Evolutionary conservation across 53 echinoderm and acorn worm species (phyloP), one percentile per base, ranked within the genome.

Genomic region (Holothuria scabra): DNA sequence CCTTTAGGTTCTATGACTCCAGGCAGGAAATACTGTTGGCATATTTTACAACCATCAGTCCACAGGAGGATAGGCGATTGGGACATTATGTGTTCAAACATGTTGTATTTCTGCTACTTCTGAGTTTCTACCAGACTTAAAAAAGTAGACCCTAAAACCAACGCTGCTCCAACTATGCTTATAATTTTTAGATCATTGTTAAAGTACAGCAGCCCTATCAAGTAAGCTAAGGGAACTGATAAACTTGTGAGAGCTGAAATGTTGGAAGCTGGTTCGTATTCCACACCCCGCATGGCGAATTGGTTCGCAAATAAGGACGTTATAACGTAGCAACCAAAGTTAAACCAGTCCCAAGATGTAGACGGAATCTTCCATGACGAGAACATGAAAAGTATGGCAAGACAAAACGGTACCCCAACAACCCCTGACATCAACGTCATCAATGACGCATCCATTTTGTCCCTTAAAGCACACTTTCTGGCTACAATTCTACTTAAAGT

Each of bases 261-360:
- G 29, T 76, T 76, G 12, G 19, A 46, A 13, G 76, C 76, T 1
- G 76, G n/a, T 28, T 76, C 76, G 52, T 76, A 22, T 22, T 76
- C 46, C n/a, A 76, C 44, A 25, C 76, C 76, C 23, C 21, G 9
- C 76, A 76, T 76, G 28, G 56, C 76, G n/a, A 49, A 56, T 24
- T 76, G 76, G 26, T 76, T 76, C 18, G 56, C 49, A 55, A 46
- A 16, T 23, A 75, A 23, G 5, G 49, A 75, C 5, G 28, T 2
- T 46, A 75, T 7, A 26, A 75, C 48, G 75, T 75, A 75, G n/a
- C 23, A 5, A 49, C 16, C 19, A 35, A 75, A 10, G 46, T 25
- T 46, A 48, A 75, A 44, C 56, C 46, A 75, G 14, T 26, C 30
- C 64, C 30, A 28, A 30, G 11, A 14, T 0, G 64, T 11, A 64